A percentile compares a stretch with the other conserved stretches of the same genome.
Conservation (phyloP, 2,113 vertebrate genomes). For the Morone chrysops region DNA sequence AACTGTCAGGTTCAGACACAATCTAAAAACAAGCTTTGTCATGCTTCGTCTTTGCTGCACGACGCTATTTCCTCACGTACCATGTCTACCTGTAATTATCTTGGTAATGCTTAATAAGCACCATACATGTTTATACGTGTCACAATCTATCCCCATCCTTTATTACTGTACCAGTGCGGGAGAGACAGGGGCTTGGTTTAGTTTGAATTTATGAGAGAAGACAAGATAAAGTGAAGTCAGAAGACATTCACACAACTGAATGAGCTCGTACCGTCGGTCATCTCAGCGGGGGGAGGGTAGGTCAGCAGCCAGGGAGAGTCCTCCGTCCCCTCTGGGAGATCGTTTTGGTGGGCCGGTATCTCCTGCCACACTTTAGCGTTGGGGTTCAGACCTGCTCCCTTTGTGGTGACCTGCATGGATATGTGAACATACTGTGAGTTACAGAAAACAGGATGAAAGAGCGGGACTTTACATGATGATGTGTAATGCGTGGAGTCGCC, state of each 20-base stretch:
- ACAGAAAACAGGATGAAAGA: background rate
- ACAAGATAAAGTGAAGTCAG: background rate
- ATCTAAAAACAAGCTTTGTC: slow-evolving; percentile 5
- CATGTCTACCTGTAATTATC: background rate
- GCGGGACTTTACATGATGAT: background rate
- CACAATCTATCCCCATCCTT: background rate
- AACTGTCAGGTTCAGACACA: slow-evolving; percentile 26
- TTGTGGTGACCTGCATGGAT: slow-evolving; percentile 92
- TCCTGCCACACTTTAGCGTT: slow-evolving; percentile 99
- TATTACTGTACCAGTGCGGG: background rate
- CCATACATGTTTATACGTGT: background rate
- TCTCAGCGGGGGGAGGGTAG: slow-evolving; percentile 66
- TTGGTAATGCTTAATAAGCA: background rate
- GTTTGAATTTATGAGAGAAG: no score
- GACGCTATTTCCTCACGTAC: background rate
- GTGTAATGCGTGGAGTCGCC: background rate
- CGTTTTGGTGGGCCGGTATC: slow-evolving; percentile 86
- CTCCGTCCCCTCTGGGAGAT: slow-evolving; percentile 83
- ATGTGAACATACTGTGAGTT: background rate
- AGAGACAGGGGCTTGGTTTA: background rate
- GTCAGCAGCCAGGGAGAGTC: slow-evolving; percentile 89
- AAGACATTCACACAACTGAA: background rate
- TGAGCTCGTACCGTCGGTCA: slow-evolving; percentile 85
- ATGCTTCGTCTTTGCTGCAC: slow-evolving; percentile 4
- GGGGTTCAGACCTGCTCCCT: slow-evolving; percentile 95